Percentiles rank a stretch among this genome's conserved stretches.
Evolutionary conservation across 2,113 vertebrate species (phyloP).

Genomic region (Andinoacara biseriatus): DNA sequence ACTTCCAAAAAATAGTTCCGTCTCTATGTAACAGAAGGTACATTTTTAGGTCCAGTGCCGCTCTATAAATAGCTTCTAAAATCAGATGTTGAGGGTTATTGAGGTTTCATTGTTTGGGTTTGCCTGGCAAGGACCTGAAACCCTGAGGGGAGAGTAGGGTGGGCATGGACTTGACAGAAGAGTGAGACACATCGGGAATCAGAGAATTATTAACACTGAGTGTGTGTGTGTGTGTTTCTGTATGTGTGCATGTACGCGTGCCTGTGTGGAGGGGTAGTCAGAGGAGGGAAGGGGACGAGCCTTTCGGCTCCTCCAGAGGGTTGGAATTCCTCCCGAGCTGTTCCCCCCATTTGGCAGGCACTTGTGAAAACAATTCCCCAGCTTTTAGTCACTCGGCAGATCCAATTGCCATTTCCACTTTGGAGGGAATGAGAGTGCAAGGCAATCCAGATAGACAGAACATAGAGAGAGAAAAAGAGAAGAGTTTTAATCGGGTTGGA

Average conservation of each 20-base stretch:
- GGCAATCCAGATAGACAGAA: conserved; percentile 70
- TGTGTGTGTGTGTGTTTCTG: background rate
- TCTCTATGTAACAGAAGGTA: conserved; percentile 3
- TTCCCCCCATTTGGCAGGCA: conserved; percentile 81
- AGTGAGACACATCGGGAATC: conserved; percentile 60
- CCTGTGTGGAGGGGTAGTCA: conserved; percentile 12
- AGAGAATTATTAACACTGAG: conserved; percentile 39
- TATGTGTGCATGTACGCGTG: background rate
- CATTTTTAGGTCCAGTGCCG: conserved; percentile 23
- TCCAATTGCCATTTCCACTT: conserved; percentile 80
- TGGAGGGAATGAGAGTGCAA: conserved; percentile 70
- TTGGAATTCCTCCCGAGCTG: conserved; percentile 77
- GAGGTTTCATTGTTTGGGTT: conserved; percentile 52
- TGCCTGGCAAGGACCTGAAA: conserved; percentile 41
- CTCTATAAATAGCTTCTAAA: conserved; percentile 60
- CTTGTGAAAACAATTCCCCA: conserved; percentile 84
- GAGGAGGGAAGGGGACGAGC: conserved; percentile 62
- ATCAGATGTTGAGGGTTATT: conserved; percentile 40
- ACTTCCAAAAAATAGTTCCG: background rate
- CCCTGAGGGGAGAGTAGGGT: background rate
- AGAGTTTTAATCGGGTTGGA: conserved; percentile 73
- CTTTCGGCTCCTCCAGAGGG: conserved; percentile 73
- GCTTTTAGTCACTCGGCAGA: conserved; percentile 82
- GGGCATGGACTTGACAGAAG: conserved; percentile 55
- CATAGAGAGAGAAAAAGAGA: conserved; percentile 55